Conservation (phyloP, 2,797 vertebrate species). For the Tenualosa thibaudeaui region DNA sequence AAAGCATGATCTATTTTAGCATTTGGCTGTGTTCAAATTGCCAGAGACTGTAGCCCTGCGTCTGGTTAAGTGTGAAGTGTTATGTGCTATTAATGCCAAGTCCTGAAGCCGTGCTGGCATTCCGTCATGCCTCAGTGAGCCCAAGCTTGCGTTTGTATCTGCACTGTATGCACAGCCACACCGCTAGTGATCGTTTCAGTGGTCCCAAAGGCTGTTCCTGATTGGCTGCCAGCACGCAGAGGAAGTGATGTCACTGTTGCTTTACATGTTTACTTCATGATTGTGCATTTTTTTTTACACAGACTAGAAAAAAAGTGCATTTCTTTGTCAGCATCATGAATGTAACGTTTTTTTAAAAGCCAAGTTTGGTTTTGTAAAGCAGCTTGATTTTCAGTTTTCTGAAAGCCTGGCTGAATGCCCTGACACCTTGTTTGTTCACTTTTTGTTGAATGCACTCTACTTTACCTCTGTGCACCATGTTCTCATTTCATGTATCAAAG, state of each 20-base stretch:
- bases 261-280: slow-evolving; percentile 60
- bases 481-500: slow-evolving; percentile 7
- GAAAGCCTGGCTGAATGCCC: not conserved
- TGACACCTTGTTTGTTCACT: not conserved
- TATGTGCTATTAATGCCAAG: slow-evolving; percentile 13
- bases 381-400: slow-evolving; percentile 11
- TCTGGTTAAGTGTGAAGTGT: not conserved
- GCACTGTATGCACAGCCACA: slow-evolving; percentile 2
- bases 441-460: slow-evolving; percentile 9
- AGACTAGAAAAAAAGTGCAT: slow-evolving; percentile 62
- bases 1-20: slow-evolving; percentile 13
- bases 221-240: slow-evolving; percentile 22
- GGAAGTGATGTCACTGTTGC: slow-evolving; percentile 44
- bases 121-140: not conserved
- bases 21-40: not conserved
- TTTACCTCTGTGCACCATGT: not conserved
- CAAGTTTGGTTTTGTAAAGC: not conserved
- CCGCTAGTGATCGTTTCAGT: slow-evolving; percentile 1
- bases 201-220: slow-evolving; percentile 22
- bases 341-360: slow-evolving; percentile 59
- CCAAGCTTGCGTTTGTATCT: slow-evolving; percentile 8
- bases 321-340: slow-evolving; percentile 69
- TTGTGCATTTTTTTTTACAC: slow-evolving; percentile 59
- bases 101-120: not conserved
- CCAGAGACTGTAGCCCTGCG: not conserved